Percentiles rank a stretch among this genome's conserved stretches.
phyloP scores from a whole-genome alignment of 2,888 invertebrate genomes.

The Crematogaster levior region DNA sequence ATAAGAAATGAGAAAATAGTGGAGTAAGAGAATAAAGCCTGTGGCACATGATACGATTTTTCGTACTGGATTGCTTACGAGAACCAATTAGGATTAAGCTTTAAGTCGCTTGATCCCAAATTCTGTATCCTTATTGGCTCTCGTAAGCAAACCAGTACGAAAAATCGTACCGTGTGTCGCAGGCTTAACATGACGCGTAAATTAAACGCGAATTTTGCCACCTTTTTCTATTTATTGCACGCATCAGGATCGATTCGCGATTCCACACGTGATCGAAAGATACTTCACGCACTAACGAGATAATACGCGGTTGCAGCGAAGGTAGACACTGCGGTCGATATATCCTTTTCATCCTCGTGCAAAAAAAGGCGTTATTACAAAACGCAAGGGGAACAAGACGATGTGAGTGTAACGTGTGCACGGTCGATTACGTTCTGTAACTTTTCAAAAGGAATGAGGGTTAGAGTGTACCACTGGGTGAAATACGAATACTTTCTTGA shows the following conservation, averaged over 20 bases:
- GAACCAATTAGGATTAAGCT: too few relatives aligned
- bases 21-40: too few relatives aligned
- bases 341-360: conserved; percentile 33
- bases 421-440: conserved; percentile 40
- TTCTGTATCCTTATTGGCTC: too few relatives aligned
- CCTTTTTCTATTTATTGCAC: background rate
- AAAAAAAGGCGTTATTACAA: conserved; percentile 52
- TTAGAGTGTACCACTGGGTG: background rate
- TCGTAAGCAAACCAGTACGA: too few relatives aligned
- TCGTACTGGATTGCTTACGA: too few relatives aligned
- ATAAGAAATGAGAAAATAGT: background rate
- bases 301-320: conserved; percentile 33
- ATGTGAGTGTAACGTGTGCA: conserved; percentile 37
- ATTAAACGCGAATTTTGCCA: background rate
- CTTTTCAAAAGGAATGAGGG: conserved; percentile 29
- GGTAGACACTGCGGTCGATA: conserved; percentile 23
- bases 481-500: conserved; percentile 43
- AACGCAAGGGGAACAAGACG: conserved; percentile 30
- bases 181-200: background rate
- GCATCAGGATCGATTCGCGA: conserved; percentile 5
- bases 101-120: too few relatives aligned
- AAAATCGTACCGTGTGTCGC: too few relatives aligned
- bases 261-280: background rate
- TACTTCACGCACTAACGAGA: conserved; percentile 38
- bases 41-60: too few relatives aligned